Base-by-base conservation (phyloP, 2,888 invertebrate species). In the Choreutis nemorana region DNA sequence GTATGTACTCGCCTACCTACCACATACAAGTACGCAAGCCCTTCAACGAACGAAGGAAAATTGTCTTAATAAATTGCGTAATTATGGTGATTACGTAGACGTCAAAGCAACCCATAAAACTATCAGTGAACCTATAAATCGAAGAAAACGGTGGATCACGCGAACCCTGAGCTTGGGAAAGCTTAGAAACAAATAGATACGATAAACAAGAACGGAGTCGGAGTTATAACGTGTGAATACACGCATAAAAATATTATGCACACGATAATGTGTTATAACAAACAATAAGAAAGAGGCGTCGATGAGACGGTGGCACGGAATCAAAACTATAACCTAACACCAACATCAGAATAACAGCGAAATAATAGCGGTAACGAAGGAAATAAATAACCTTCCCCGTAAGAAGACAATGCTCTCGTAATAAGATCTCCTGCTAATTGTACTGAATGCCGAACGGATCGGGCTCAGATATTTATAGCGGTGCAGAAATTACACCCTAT, bases 341-440 rank as follows among this genome's bases (percentile, higher is more conserved):
- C 41, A 44, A 40, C 45, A n/a, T n/a, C n/a, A n/a, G n/a, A n/a
- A n/a, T 44, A 38, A 8, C 44, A 38, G 41, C 44, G 57, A 59
- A 57, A 75, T 71, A 72, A 70, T 75, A 70, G 65, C 67, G 65
- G 61, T 68, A 68, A 67, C 68, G 64, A 59, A 52, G 60, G 55
- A 64, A 63, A 73, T 77, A 75, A 77, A 78, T 72, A 70, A 68
- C 62, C 46, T 46, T 47, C 48, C 50, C 57, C 47, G 58, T 55
- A 58, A 54, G 62, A 65, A 72, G 61, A 78, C 75, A 78, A 78
- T 75, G 65, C 59, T 65, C 48, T 45, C 44, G 71, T 73, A 71
- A 73, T 64, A 57, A 67, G 68, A 73, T 68, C 60, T 64, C 52
- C 54, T 64, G 66, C 67, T 68, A 71, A 73, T 75, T 68, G 68